Conservation (phyloP, 2,113 vertebrate species). For the Aspidoscelis tigris region DNA sequence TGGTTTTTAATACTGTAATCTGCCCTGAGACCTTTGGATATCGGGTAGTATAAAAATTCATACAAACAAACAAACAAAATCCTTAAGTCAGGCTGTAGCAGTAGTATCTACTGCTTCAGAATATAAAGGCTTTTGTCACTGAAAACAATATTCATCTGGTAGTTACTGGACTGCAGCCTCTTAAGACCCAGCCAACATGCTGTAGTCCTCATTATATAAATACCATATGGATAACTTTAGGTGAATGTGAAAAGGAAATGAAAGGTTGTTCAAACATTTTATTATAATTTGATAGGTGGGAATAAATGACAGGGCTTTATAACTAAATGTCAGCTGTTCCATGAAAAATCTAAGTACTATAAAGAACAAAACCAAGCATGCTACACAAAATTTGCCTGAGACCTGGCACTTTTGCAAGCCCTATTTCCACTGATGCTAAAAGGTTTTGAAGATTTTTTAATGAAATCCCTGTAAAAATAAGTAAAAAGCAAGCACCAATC, state of each 20-base stretch:
- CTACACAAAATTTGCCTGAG: neutral
- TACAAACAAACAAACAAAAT: too few species aligned
- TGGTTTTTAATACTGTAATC: too few species aligned
- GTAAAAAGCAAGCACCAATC: slow-evolving; percentile 8
- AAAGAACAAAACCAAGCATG: slow-evolving; percentile 5
- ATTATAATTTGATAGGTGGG: neutral
- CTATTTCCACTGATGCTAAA: neutral
- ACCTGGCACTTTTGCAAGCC: neutral
- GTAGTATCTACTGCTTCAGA: too few species aligned
- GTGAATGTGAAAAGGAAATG: slow-evolving; percentile 27
- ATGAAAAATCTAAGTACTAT: slow-evolving; percentile 14
- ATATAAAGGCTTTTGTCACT: too few species aligned
- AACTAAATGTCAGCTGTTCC: neutral
- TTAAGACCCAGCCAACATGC: too few species aligned
- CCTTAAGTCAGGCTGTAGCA: too few species aligned
- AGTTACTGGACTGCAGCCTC: too few species aligned
- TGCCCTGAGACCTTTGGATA: too few species aligned
- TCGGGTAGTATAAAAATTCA: too few species aligned
- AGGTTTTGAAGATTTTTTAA: neutral
- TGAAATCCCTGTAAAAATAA: slow-evolving; percentile 17
- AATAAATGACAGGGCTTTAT: slow-evolving; percentile 22
- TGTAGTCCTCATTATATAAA: neutral
- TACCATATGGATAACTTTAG: neutral
- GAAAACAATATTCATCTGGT: too few species aligned
- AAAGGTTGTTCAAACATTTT: slow-evolving; percentile 3